Percentiles rank a stretch among this genome's conserved stretches.
These are phyloP conservation scores for Stenurella melanura DNA, from an alignment of 2,888 invertebrate genomes.

Conservation along the genomic window DNA sequence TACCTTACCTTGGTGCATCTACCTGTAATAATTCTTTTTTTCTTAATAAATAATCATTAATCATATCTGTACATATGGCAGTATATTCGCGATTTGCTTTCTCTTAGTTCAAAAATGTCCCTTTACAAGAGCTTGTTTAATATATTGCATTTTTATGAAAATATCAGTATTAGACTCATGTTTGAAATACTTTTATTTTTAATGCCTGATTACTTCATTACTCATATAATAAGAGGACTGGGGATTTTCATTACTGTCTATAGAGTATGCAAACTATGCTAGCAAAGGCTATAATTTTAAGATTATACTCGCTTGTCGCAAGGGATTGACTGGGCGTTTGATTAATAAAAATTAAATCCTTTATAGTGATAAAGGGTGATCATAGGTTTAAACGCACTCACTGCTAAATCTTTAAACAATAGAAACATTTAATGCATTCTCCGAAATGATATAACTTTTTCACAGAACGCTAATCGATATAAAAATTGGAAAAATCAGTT, in stretches of 20 bases:
- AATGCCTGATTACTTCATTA: no score
- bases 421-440: slow-evolving; percentile 18
- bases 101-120: no score
- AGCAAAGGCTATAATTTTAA: slow-evolving; percentile 23
- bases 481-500: slow-evolving; percentile 10
- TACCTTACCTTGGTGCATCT: no score
- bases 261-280: slow-evolving; percentile 15
- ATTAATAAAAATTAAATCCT: slow-evolving; percentile 19
- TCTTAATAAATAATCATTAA: no score
- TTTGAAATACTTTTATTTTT: no score
- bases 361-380: slow-evolving; percentile 38
- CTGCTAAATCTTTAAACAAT: slow-evolving; percentile 34
- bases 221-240: background rate
- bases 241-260: background rate
- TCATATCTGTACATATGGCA: no score
- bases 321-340: slow-evolving; percentile 14
- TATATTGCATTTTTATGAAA: no score
- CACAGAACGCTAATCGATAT: background rate
- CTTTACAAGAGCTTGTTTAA: no score
- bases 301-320: slow-evolving; percentile 16
- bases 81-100: no score
- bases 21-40: no score
- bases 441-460: slow-evolving; percentile 18
- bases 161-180: no score
- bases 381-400: slow-evolving; percentile 24